Evolutionary conservation across 1,140 invertebrate genomes (phyloP).

Genomic region (Polypedilum pembai): DNA sequence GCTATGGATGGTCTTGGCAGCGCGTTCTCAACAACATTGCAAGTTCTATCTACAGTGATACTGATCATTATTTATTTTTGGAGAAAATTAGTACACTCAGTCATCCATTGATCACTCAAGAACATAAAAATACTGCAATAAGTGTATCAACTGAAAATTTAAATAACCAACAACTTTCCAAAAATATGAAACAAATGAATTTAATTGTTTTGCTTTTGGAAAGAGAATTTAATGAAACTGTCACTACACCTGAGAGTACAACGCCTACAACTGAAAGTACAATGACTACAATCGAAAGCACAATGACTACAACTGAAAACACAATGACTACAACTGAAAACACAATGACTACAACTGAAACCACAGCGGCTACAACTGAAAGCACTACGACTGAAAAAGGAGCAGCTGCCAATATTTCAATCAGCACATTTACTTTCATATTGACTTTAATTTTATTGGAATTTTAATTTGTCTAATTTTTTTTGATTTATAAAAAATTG

Average conservation of each 20-base stretch:
- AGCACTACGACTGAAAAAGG: not conserved
- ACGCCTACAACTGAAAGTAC: not conserved
- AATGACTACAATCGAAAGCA: not conserved
- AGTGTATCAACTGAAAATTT: not conserved
- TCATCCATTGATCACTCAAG: not conserved
- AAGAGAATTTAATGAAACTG: not conserved
- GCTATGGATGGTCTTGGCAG: not conserved
- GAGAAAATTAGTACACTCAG: not conserved
- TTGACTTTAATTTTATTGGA: not conserved
- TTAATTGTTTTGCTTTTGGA: not conserved
- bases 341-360: not conserved
- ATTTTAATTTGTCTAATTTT: not conserved
- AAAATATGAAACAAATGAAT: not conserved
- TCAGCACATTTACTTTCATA: not conserved
- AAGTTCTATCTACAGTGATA: not conserved
- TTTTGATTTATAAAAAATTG: not conserved
- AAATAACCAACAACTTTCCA: not conserved
- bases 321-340: not conserved
- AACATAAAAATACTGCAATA: not conserved
- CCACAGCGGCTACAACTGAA: not conserved
- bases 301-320: not conserved
- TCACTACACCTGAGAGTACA: not conserved
- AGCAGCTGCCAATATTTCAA: not conserved
- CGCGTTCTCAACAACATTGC: not conserved
- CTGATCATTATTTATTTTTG: not conserved